phyloP scores from a whole-genome alignment of 2,797 vertebrate genomes.

The Mastacembelus armatus region DNA sequence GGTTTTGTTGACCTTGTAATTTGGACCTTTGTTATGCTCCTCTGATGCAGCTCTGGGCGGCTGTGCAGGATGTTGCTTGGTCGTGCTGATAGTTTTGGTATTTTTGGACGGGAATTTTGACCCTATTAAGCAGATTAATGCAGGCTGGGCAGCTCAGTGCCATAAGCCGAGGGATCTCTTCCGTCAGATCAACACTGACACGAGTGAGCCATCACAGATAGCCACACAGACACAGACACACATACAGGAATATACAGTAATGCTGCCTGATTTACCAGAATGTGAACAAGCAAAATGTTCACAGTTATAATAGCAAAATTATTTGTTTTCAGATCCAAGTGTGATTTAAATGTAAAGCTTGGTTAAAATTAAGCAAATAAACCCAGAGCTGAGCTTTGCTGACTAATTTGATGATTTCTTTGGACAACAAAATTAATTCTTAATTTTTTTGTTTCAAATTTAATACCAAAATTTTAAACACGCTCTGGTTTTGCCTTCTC shows the following conservation, averaged over 20 bases:
- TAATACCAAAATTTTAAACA: neutral
- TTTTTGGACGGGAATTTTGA: slow-evolving; percentile 71
- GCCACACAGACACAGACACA: neutral
- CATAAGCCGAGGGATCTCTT: slow-evolving; percentile 79
- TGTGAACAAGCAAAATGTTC: neutral
- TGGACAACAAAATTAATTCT: too few species aligned
- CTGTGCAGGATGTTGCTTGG: slow-evolving; percentile 39
- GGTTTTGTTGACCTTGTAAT: slow-evolving; percentile 7
- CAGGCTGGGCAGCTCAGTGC: slow-evolving; percentile 74
- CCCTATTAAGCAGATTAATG: slow-evolving; percentile 83
- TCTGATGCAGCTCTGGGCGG: slow-evolving; percentile 16
- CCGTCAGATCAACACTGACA: slow-evolving; percentile 75
- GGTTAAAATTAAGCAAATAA: neutral
- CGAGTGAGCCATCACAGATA: slow-evolving; percentile 59
- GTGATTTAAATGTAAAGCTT: too few species aligned
- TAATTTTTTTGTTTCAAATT: too few species aligned
- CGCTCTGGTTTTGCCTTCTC: too few species aligned
- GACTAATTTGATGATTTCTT: neutral
- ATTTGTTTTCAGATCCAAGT: neutral
- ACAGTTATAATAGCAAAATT: neutral
- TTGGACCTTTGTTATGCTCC: slow-evolving; percentile 4
- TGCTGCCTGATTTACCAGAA: neutral
- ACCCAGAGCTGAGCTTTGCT: neutral
- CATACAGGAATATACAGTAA: neutral
- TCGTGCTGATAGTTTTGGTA: slow-evolving; percentile 73